These are phyloP conservation scores for Oxyruncus cristatus DNA, from an alignment of 2,113 vertebrate genomes.

Conservation along the genomic window DNA sequence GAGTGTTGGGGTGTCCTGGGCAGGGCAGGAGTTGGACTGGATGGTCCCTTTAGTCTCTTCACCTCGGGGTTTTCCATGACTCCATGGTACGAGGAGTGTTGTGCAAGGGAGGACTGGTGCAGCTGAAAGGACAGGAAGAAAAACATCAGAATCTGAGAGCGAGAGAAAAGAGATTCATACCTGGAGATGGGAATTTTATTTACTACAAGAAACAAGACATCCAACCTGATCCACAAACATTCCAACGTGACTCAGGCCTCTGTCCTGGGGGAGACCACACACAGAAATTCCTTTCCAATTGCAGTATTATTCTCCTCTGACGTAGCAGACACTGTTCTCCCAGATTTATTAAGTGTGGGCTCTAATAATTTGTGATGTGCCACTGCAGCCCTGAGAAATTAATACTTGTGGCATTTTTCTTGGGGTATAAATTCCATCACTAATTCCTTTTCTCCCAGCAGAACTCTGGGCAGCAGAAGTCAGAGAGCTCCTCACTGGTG, in stretches of 20 bases:
- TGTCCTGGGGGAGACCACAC: background rate
- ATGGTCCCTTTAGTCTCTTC: too few relatives aligned
- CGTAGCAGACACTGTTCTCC: background rate
- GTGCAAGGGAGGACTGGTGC: too few relatives aligned
- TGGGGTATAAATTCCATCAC: background rate
- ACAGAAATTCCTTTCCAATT: background rate
- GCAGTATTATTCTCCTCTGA: background rate
- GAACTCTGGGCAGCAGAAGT: background rate
- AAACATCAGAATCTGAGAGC: background rate
- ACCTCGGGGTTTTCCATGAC: too few relatives aligned
- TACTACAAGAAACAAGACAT: background rate
- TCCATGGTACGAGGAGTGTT: too few relatives aligned
- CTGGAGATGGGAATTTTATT: background rate
- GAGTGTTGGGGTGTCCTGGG: too few relatives aligned
- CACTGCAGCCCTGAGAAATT: background rate
- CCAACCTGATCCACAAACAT: background rate
- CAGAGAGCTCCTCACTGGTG: background rate
- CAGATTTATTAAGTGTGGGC: background rate
- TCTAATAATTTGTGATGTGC: background rate
- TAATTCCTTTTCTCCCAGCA: background rate
- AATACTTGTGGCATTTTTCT: background rate
- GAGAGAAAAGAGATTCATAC: background rate
- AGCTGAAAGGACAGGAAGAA: background rate
- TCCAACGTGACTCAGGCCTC: background rate
- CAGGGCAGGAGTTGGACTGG: too few relatives aligned